Evolutionary conservation across 2,888 invertebrate genomes (phyloP).

Genomic region (Meteorus colon): DNA sequence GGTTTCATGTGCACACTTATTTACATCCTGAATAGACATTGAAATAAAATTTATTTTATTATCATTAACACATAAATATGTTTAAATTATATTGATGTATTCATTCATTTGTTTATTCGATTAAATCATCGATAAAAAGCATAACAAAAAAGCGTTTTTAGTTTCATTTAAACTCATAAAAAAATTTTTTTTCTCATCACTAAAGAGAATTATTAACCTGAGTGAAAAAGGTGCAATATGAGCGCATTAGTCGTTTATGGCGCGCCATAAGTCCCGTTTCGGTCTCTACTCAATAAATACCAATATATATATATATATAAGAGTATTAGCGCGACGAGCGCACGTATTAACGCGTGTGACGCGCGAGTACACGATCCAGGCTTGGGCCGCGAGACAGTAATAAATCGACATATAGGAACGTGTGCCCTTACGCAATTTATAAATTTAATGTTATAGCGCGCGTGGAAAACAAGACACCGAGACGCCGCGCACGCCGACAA

Average conservation of each 20-base stretch:
- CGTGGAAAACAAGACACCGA: conserved; percentile 17
- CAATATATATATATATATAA: neutral
- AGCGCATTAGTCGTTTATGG: neutral
- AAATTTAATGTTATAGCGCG: conserved; percentile 4
- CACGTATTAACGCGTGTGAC: conserved; percentile 43
- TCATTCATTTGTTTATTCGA: too few relatives aligned
- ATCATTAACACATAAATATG: neutral
- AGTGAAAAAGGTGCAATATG: neutral
- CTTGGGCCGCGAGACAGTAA: neutral
- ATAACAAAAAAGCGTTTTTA: too few relatives aligned
- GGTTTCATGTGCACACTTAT: conserved; percentile 42
- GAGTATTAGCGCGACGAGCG: conserved; percentile 22
- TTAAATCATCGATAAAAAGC: too few relatives aligned
- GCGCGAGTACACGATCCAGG: neutral
- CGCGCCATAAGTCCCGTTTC: conserved; percentile 9
- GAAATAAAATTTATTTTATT: conserved; percentile 49
- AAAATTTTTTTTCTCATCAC: too few relatives aligned
- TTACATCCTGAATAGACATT: conserved; percentile 45
- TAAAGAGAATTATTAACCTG: neutral
- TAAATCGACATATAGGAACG: neutral
- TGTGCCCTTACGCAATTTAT: conserved; percentile 19
- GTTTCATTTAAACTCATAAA: too few relatives aligned
- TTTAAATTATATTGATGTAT: neutral
- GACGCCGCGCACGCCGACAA: conserved; percentile 4
- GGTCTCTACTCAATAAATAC: neutral